Base-by-base conservation (phyloP, 2,888 invertebrate genomes). In the Smittia sp. region DNA sequence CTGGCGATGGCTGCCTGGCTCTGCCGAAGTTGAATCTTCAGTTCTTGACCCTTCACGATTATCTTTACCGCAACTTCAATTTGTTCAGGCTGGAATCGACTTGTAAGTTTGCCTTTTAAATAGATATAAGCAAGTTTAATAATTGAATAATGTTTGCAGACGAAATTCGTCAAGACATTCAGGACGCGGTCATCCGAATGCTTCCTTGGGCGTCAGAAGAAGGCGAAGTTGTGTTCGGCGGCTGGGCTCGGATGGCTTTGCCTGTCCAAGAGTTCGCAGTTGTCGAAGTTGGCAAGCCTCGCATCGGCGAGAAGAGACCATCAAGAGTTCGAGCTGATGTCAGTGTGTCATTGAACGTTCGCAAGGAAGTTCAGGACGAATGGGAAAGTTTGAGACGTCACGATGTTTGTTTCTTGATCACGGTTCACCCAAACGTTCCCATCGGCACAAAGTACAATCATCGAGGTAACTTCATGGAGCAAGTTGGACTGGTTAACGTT, bases 221-320 rank as follows among this genome's bases (percentile, higher is more conserved):
- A 80, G 89, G 86, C 0, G 88, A 87, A 72, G 88, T 91, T 0
- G 91, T 93, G 78, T 99, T 96, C 83, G 97, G 97, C 13, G 99
- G 99, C 1, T 99, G 99, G 98, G 98, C 98, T 0, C 86, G 98
- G 75, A 99, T 99, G 98, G 98, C 98, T 0, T 91, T 97, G 77
- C 95, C 97, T 0, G 91, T 99, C 74, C 87, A 90, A 7, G 90
- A 90, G 75, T 98, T 99, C 82, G 92, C 93, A 1, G 94, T 98
- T 0, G 94, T 98, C 0, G 98, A 98, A 84, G 96, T 97, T 7
- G 90, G 93, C 0, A 94, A 94, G 78, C 94, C 94, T 0, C 93
- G 94, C 80, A 91, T 94, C 62, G 91, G 99, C 0, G 98, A 99
- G 81, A 94, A 93, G 78, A 90, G 95, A 63, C 99, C 99, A 0